Percentiles rank a stretch among this genome's conserved stretches.
These are phyloP conservation scores for Hylomyscus alleni DNA, from an alignment of 2,797 vertebrate species.

Conservation along the genomic window DNA sequence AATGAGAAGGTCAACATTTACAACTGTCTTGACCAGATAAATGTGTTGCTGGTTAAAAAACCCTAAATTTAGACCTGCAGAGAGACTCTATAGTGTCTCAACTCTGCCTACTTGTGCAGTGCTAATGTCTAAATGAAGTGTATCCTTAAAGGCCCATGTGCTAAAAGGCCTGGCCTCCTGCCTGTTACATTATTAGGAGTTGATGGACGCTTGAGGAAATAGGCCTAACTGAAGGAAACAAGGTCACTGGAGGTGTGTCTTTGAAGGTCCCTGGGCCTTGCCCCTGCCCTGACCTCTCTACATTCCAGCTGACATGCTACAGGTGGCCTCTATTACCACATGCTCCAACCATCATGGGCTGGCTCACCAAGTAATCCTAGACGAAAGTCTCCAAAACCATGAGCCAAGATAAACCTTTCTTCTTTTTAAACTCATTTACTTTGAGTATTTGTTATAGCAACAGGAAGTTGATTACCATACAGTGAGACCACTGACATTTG, in stretches of 20 bases:
- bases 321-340: neutral
- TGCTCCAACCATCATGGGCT: too few relatives aligned
- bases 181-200: neutral
- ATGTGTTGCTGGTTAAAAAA: neutral
- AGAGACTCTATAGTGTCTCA: neutral
- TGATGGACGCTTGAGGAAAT: neutral
- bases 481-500: neutral
- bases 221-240: neutral
- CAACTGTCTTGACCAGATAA: neutral
- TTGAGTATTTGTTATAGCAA: neutral
- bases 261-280: neutral
- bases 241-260: too few relatives aligned
- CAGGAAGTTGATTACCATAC: neutral
- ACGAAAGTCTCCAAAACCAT: neutral
- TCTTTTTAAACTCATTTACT: neutral
- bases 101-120: neutral
- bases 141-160: neutral
- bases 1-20: neutral
- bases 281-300: neutral
- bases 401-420: neutral
- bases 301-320: neutral
- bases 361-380: too few relatives aligned
- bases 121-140: neutral
- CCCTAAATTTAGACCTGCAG: conserved; percentile 5
- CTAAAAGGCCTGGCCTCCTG: neutral